Base-by-base conservation (phyloP, 2,888 invertebrate genomes). In the Thecophora atra region DNA sequence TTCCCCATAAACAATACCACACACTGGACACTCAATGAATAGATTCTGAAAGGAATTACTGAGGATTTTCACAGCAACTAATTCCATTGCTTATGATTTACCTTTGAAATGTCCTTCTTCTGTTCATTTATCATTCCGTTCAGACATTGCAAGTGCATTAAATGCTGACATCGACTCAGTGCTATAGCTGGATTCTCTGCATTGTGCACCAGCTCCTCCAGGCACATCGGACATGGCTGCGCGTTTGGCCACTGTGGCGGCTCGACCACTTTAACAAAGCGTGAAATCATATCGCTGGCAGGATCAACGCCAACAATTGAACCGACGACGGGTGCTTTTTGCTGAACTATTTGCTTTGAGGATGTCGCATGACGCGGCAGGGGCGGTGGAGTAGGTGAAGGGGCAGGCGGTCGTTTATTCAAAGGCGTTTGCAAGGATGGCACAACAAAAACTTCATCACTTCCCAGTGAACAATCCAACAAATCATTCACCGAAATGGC, bases 11-110 rank as follows among this genome's bases (percentile, higher is more conserved):
- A 93, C 91, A 79, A 91, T 91, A 75, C 95, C 94, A 86, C 96
- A 96, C 28, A 94, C 92, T 3, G 94, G 93, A 84, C 97, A 97
- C 85, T 94, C 94, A 79, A 96, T 91, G 84, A 93, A 93, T 78
- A 93, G 87, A 83, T 90, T 90, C 80, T 86, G 75, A 54, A 51
- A 7, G 15, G 68, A 8, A 37, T 1, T 37, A 37, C 11, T 37
- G 11, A 8, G 60, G 52, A 52, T 69, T 26, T 28, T 42, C 37
- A 71, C 19, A 19, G n/a, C 19, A 13, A 67, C 62, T 21, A 24
- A 28, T 21, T 67, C 11, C 47, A 17, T 6, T 21, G 26, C 15
- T 0, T n/a, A 26, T 42, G 7, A 7, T 19, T 30, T 70, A 88
- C 87, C 83, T 85, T 87, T 72, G 85, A 87, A 3, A 85, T 79